Evolutionary conservation across 2,888 invertebrate species (phyloP), one percentile per base, ranked within the genome.

Genomic region (Aspidiotus destructor): DNA sequence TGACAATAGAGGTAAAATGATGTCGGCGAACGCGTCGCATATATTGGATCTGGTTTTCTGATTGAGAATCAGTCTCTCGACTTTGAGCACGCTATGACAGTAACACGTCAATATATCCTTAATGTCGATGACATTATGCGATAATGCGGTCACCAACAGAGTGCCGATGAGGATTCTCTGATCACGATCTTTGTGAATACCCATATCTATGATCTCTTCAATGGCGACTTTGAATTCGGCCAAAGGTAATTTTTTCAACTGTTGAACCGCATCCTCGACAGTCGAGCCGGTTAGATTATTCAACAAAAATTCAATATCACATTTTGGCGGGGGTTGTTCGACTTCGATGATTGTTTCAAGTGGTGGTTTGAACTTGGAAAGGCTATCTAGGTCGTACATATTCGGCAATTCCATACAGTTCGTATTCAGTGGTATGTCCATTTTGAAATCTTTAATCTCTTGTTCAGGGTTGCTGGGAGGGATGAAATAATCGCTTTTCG

Each of bases 11-110:
- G 67, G 67, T 7, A 58, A 48, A 28, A 60, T n/a, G 8, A 67
- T 67, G 28, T 67, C 67, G 41, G 58, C 60, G 15, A 60, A 67
- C 17, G 67, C 58, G 48, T 10, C 41, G 60, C 67, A 67, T n/a
- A 58, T 44, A 17, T n/a, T 48, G 15, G 40, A 7, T 17, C 67
- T 41, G 8, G 67, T 67, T 8, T 67, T 67, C 60, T 57, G 52
- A 40, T 67, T 67, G n/a, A 60, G 13, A 3, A 67, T 48, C 9
- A 67, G 57, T 40, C 58, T 42, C 16, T 67, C 58, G 13, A 67
- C 28, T 44, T 58, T 67, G 8, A 42, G 13, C 13, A 41, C 58
- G 40, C 58, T 17, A 17, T 67, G 44, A 40, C 60, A 67, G 58
- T 60, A 44, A 10, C n/a, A 8, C 13, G 28, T 15, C 40, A 58